These are phyloP conservation scores for Eupsilia transversa DNA, from an alignment of 2,888 invertebrate species.

Conservation along the genomic window DNA sequence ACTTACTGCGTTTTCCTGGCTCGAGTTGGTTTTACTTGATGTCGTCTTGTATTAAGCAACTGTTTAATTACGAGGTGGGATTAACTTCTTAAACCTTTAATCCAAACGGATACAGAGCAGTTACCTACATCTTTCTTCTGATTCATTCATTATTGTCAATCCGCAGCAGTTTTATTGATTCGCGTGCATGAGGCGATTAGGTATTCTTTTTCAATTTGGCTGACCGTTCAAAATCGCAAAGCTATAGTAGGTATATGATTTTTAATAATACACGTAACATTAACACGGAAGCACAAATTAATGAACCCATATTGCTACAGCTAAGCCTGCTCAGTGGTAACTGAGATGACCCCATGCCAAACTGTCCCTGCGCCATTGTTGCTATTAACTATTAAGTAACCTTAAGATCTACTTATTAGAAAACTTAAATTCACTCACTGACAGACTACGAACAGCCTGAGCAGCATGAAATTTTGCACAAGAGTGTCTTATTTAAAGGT, in stretches of 20 bases:
- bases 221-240: not conserved
- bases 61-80: slow-evolving; percentile 14
- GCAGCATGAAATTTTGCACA: too few relatives aligned
- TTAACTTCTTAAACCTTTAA: slow-evolving; percentile 11
- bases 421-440: not conserved
- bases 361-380: not conserved
- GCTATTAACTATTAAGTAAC: not conserved
- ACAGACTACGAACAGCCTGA: not conserved
- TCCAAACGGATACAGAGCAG: not conserved
- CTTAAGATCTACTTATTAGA: too few relatives aligned
- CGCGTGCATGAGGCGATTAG: not conserved
- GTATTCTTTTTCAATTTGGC: not conserved
- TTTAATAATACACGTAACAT: not conserved
- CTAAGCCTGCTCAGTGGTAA: not conserved
- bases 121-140: not conserved
- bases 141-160: slow-evolving; percentile 17
- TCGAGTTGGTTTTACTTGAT: slow-evolving; percentile 3
- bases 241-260: not conserved
- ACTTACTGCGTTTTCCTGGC: slow-evolving; percentile 47
- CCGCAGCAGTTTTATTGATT: not conserved
- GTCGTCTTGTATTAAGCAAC: slow-evolving; percentile 17
- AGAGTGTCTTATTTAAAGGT: not conserved
- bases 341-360: not conserved
- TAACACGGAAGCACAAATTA: too few relatives aligned
- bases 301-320: not conserved